Conservation (phyloP, 2,797 vertebrate genomes). For the Cichlasoma orientale region DNA sequence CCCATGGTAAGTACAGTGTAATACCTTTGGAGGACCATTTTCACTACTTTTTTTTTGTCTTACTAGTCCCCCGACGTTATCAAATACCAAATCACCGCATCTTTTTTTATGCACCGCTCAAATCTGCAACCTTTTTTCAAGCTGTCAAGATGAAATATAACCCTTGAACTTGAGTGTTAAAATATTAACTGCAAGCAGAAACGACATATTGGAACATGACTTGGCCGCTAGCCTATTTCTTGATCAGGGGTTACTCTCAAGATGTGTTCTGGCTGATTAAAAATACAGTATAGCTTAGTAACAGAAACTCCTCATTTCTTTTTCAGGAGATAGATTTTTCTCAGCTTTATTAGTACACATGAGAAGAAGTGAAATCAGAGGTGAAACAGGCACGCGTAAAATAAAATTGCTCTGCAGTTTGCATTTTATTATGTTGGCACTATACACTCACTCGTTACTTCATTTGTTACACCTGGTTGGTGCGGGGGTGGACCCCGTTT, state of each 20-base stretch:
- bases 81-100: neutral
- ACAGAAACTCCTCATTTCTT: neutral
- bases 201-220: neutral
- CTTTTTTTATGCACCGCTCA: neutral
- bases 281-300: neutral
- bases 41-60: neutral
- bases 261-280: neutral
- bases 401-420: too few species aligned
- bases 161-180: neutral
- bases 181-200: neutral
- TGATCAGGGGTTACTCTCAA: neutral
- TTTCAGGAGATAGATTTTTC: too few species aligned
- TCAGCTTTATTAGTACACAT: too few species aligned
- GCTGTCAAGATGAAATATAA: neutral
- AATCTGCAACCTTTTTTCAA: too few species aligned
- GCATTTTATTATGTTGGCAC: too few species aligned
- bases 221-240: neutral
- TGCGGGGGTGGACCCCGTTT: neutral
- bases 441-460: neutral
- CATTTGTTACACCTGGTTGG: neutral
- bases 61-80: neutral
- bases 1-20: conserved; percentile 84
- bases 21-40: neutral
- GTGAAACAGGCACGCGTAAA: too few species aligned
- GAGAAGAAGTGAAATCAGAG: too few species aligned